A percentile compares a stretch with the other conserved stretches of the same genome.
phyloP scores from a whole-genome alignment of 2,888 invertebrate genomes.

The Cantharis lateralis region DNA sequence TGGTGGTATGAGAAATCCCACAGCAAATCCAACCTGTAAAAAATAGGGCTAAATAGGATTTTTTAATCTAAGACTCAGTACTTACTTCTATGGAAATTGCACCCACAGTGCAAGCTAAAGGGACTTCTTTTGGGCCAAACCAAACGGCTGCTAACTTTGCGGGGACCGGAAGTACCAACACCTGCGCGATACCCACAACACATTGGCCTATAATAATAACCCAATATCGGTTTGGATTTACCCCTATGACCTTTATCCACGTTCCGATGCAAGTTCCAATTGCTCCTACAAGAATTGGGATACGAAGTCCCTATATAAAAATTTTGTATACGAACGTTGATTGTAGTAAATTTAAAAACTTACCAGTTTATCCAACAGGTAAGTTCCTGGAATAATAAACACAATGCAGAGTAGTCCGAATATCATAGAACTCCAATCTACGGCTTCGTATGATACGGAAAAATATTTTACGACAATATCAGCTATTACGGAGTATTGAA shows the following conservation, averaged over 20 bases:
- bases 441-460: neutral
- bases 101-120: slow-evolving; percentile 95
- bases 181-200: slow-evolving; percentile 82
- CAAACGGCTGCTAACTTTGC: slow-evolving; percentile 92
- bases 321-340: neutral
- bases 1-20: slow-evolving; percentile 75
- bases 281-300: slow-evolving; percentile 78
- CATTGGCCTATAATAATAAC: slow-evolving; percentile 88
- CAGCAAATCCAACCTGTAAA: slow-evolving; percentile 69
- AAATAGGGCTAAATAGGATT: neutral
- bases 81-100: slow-evolving; percentile 92
- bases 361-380: neutral
- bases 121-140: slow-evolving; percentile 96
- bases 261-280: slow-evolving; percentile 85
- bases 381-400: neutral
- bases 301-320: slow-evolving; percentile 78
- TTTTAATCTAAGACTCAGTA: slow-evolving; percentile 58
- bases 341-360: neutral
- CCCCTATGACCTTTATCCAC: slow-evolving; percentile 87
- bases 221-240: slow-evolving; percentile 80
- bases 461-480: neutral
- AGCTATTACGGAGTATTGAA: neutral
- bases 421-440: neutral
- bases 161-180: slow-evolving; percentile 90
- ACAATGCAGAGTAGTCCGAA: neutral